Evolutionary conservation across 2,888 invertebrate genomes (phyloP), one percentile per base, ranked within the genome.

Genomic region (Noctua janthe): DNA sequence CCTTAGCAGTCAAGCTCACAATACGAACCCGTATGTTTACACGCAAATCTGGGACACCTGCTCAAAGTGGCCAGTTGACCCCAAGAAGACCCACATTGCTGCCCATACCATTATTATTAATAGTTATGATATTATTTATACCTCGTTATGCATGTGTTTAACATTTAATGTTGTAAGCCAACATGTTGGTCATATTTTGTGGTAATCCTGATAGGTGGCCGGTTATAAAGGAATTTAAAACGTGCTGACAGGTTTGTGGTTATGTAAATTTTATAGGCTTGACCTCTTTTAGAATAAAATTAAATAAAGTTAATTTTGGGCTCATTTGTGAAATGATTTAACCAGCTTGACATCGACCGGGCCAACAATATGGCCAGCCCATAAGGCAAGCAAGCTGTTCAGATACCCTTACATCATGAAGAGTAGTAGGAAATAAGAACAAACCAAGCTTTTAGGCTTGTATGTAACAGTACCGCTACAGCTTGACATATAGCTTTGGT

Each of bases 31-130:
- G 87, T 89, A 69, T 88, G 87, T 89, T 90, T 90, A 77, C 85
- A 76, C 23, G 67, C 74, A 67, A 86, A 91, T 86, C 88, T 91
- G 86, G 93, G 91, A 92, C 93, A 92, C 93, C 91, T 92, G 93
- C 83, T 82, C 71, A 76, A 88, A 85, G 84, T 89, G 91, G 87
- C 90, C 91, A 83, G 86, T 85, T 91, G 92, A 91, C 91, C 91
- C 87, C 75, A 74, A 71, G 77, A 76, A 67, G 86, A 77, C 80
- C 86, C 71, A 80, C 83, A 73, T 86, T 5, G 77, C 62, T 75
- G 85, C 56, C 43, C 75, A 84, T 84, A 85, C 84, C 71, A 80
- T 81, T 84, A 87, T 79, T 88, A 87, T 85, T 84, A 85, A 87
- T 88, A 81, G 82, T 77, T 71, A 66, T 72, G 70, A 70, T 86